A percentile compares a stretch with the other conserved stretches of the same genome.
Conservation (phyloP, 2,797 vertebrate species). For the Squalus acanthias region DNA sequence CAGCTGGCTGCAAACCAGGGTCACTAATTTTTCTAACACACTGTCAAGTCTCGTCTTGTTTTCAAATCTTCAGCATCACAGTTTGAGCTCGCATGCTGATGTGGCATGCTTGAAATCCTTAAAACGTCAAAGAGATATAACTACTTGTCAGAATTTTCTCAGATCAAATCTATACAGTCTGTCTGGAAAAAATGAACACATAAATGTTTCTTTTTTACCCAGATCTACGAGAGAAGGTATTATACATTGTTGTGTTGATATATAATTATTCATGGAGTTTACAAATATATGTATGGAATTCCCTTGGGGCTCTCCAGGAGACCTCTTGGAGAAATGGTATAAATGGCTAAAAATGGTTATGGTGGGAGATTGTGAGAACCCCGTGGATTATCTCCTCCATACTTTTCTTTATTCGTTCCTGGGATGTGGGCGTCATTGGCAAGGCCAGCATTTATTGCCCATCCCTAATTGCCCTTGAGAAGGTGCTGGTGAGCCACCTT, state of each 20-base stretch:
- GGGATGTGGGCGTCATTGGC: too few species aligned
- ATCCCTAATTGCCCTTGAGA: too few species aligned
- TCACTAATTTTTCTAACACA: neutral
- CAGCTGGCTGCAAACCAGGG: neutral
- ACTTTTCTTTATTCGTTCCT: too few species aligned
- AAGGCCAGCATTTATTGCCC: too few species aligned
- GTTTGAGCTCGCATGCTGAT: neutral
- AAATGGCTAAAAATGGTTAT: neutral
- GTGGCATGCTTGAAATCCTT: neutral
- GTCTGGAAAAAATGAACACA: neutral
- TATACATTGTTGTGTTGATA: neutral
- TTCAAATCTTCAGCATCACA: conserved; percentile 20
- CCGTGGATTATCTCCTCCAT: neutral
- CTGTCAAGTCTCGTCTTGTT: conserved; percentile 17
- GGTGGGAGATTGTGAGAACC: neutral
- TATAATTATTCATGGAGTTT: neutral
- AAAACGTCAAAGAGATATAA: neutral
- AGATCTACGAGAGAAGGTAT: neutral
- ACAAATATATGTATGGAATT: neutral
- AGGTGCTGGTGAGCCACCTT: too few species aligned
- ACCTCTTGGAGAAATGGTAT: neutral
- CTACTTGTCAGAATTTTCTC: neutral
- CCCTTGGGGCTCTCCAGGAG: neutral
- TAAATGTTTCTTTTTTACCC: neutral
- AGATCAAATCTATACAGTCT: neutral